Evolutionary conservation across 2,797 vertebrate genomes (phyloP), one percentile per base, ranked within the genome.

Genomic region (Gouania willdenowi): DNA sequence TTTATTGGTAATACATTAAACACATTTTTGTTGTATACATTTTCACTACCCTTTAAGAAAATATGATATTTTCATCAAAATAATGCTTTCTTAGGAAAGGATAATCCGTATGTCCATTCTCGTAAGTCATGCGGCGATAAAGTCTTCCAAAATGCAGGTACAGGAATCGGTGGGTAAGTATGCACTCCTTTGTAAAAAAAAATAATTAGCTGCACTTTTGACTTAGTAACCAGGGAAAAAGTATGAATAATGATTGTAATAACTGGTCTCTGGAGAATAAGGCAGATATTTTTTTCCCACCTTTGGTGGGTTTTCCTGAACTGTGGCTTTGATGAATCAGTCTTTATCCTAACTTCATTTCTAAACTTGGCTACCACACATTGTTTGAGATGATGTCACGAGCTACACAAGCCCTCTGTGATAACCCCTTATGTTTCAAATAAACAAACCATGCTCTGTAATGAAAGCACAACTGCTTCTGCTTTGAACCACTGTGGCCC

Each of bases 391-490:
- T 43, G 42, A 64, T 47, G 49, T 71, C 53, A 59, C 2, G 1
- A 17, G 14, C 16, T 5, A 17, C 27, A 7, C 47, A 22, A 8
- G 30, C 58, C 37, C 42, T 56, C 40, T 21, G 8, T 17, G 50
- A 67, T 68, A 60, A 57, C 32, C 38, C 47, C 30, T 21, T 14
- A 6, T 47, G 51, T 51, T 53, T 53, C 24, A 45, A 49, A 55
- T 33, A 44, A 67, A 52, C 69, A 61, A 55, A 51, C 10, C 2
- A 13, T 36, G 32, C 40, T 26, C 44, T 42, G 41, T 31, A 63
- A 64, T 18, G 36, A 48, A 17, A 27, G 43, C 37, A 45, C 61
- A 51, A 40, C 22, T 32, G 0, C 42, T 27, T 47, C 29, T 16
- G 36, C 32, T 45, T 48, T 50, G 44, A 62, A 43, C 28, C 28